Percentiles rank a stretch among this genome's conserved stretches.
phyloP scores from a whole-genome alignment of 2,888 invertebrate genomes.

The Eledone cirrhosa region DNA sequence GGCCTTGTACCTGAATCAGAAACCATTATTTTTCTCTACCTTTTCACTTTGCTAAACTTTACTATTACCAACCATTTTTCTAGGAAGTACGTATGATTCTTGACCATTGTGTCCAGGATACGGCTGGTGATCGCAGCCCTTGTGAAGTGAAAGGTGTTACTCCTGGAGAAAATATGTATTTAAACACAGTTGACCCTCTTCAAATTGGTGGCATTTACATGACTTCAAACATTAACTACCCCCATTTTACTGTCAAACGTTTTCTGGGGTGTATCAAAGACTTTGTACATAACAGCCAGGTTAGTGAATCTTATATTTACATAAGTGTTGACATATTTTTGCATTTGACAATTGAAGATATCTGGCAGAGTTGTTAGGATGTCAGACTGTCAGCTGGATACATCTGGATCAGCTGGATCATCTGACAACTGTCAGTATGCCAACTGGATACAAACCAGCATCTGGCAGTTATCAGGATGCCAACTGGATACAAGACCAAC shows the following conservation, averaged over 20 bases:
- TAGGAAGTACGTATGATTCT: slow-evolving; percentile 88
- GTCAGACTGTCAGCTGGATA: too few relatives aligned
- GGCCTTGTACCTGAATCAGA: too few relatives aligned
- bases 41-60: neutral
- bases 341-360: too few relatives aligned
- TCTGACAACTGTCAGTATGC: too few relatives aligned
- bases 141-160: slow-evolving; percentile 91
- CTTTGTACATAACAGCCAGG: slow-evolving; percentile 87
- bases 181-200: slow-evolving; percentile 93
- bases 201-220: slow-evolving; percentile 82
- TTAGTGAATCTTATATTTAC: slow-evolving; percentile 42
- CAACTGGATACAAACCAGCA: too few relatives aligned
- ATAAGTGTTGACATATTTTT: neutral
- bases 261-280: slow-evolving; percentile 97
- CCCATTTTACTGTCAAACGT: slow-evolving; percentile 71
- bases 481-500: too few relatives aligned
- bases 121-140: slow-evolving; percentile 86
- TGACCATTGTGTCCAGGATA: slow-evolving; percentile 81
- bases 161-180: slow-evolving; percentile 93
- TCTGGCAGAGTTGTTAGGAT: too few relatives aligned
- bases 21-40: neutral
- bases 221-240: neutral
- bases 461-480: too few relatives aligned
- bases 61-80: neutral
- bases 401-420: too few relatives aligned